phyloP scores from a whole-genome alignment of 2,113 vertebrate species.

The Potamarius usumacintae region DNA sequence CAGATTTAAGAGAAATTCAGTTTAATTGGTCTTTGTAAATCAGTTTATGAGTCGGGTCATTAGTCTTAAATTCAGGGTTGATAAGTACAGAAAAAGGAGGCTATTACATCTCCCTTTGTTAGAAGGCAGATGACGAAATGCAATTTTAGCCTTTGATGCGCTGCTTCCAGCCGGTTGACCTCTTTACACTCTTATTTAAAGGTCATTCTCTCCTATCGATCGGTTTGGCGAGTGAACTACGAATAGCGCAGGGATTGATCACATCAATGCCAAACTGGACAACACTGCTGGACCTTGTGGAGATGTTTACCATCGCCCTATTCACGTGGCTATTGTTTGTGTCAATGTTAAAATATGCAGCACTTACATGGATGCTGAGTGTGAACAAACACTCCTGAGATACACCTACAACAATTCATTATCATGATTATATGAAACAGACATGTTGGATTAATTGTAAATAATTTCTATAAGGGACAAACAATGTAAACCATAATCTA shows the following conservation, averaged over 20 bases:
- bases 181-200: background rate
- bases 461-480: background rate
- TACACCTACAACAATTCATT: background rate
- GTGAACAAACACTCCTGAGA: background rate
- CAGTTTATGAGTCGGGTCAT: background rate
- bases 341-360: background rate
- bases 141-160: background rate
- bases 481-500: background rate
- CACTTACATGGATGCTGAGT: background rate
- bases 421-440: background rate
- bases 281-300: background rate
- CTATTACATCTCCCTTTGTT: background rate
- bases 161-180: background rate
- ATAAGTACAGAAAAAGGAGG: background rate
- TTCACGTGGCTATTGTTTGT: background rate
- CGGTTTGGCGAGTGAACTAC: background rate
- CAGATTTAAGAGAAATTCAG: background rate
- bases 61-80: background rate
- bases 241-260: background rate
- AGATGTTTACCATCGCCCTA: background rate
- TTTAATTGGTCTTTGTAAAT: background rate
- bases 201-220: constrained; percentile 3
- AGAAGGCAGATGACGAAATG: background rate
- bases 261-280: background rate
- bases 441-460: background rate